A percentile compares a stretch with the other conserved stretches of the same genome.
Conservation (phyloP, 1,140 invertebrate species). For the Sinella curviseta region DNA sequence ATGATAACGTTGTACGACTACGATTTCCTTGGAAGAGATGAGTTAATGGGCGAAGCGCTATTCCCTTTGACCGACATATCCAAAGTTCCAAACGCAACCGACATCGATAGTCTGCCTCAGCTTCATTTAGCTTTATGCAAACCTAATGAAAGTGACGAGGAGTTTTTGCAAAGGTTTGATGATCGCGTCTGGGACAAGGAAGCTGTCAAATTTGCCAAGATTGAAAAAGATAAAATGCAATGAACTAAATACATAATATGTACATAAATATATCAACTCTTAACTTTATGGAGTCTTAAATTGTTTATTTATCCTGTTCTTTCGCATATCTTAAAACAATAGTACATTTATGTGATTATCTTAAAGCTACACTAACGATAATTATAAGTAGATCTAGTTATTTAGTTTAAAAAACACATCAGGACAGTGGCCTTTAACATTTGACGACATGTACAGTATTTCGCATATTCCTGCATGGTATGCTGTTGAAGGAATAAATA, state of each 20-base stretch:
- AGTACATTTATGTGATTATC: too few species aligned
- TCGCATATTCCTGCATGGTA: too few species aligned
- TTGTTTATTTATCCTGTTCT: not conserved
- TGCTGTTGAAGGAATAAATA: too few species aligned
- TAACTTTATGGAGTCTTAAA: not conserved
- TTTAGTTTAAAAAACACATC: too few species aligned
- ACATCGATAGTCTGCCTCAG: not conserved
- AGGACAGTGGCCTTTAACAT: too few species aligned
- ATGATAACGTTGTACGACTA: not conserved
- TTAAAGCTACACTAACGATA: too few species aligned
- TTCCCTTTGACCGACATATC: not conserved
- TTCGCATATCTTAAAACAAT: too few species aligned
- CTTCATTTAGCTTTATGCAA: not conserved
- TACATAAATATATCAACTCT: not conserved
- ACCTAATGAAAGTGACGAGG: not conserved
- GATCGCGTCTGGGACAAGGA: not conserved
- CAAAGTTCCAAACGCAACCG: not conserved
- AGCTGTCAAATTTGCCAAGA: not conserved
- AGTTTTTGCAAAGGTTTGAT: not conserved
- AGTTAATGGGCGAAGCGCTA: not conserved
- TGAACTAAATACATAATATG: not conserved
- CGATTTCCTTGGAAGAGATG: not conserved
- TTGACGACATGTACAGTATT: too few species aligned
- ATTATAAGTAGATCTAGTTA: too few species aligned
- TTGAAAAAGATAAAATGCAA: not conserved